Evolutionary conservation across 2,888 invertebrate genomes (phyloP).

Genomic region (Andrena haemorrhoa): DNA sequence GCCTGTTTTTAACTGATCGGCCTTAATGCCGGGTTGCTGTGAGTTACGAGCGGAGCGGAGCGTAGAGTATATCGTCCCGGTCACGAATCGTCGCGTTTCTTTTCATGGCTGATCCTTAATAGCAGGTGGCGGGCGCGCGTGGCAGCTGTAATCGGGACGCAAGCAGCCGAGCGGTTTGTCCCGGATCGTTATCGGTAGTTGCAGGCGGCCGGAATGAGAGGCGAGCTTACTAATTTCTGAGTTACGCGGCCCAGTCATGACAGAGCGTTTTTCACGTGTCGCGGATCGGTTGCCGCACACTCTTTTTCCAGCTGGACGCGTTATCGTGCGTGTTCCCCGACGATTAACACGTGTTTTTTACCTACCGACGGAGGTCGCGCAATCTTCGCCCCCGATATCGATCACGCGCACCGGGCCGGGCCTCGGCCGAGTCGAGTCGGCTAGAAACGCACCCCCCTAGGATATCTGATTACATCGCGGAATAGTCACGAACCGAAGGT

Average conservation of each 20-base stretch:
- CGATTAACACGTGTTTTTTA: conserved; percentile 71
- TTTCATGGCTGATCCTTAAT: conserved; percentile 32
- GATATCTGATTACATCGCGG: conserved; percentile 62
- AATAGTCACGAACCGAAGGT: conserved; percentile 64
- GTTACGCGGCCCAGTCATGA: conserved; percentile 55
- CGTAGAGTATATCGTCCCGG: not conserved
- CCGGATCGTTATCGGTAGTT: conserved; percentile 52
- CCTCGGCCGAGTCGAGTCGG: conserved; percentile 6
- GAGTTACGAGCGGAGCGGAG: conserved; percentile 8
- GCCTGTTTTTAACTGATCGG: conserved; percentile 1
- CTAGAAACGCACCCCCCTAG: conserved; percentile 47
- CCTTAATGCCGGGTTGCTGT: not conserved
- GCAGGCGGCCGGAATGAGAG: conserved; percentile 33
- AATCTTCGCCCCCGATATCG: conserved; percentile 60
- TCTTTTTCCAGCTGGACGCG: conserved; percentile 44
- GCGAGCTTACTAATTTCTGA: conserved; percentile 65
- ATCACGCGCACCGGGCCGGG: conserved; percentile 37
- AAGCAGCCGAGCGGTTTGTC: conserved; percentile 31
- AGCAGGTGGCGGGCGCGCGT: conserved; percentile 6
- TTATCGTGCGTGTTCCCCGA: conserved; percentile 69
- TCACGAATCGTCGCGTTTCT: conserved; percentile 33
- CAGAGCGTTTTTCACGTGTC: conserved; percentile 13
- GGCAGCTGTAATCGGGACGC: conserved; percentile 30
- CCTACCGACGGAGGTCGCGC: not conserved
- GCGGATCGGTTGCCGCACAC: not conserved